A percentile compares a stretch with the other conserved stretches of the same genome.
phyloP scores from a whole-genome alignment of 2,113 vertebrate species.

The Sebastes schlegelii region DNA sequence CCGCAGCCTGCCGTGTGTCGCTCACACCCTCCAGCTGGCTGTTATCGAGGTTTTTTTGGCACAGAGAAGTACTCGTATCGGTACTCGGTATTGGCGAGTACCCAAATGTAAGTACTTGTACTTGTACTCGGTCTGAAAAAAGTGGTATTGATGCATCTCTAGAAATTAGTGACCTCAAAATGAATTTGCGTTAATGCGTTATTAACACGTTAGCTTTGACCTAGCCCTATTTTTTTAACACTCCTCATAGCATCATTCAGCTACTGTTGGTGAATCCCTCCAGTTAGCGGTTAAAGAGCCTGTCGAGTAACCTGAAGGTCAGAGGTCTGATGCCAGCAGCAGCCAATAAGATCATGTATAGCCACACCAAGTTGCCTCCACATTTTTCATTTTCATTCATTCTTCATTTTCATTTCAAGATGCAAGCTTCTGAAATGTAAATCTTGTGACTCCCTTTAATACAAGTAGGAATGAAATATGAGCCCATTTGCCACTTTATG shows the following conservation, averaged over 20 bases:
- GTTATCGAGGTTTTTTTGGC: too few relatives aligned
- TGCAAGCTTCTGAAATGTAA: too few relatives aligned
- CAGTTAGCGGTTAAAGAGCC: slow-evolving; percentile 6
- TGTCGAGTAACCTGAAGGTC: background rate
- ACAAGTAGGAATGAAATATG: background rate
- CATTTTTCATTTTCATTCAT: background rate
- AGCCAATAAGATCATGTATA: fast-evolving
- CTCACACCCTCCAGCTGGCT: too few relatives aligned
- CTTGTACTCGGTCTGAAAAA: too few relatives aligned
- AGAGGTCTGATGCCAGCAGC: background rate
- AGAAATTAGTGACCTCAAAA: too few relatives aligned
- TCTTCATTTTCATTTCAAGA: background rate
- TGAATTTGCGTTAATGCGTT: too few relatives aligned
- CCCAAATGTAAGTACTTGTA: too few relatives aligned
- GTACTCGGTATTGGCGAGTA: too few relatives aligned
- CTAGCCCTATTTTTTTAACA: slow-evolving; percentile 31
- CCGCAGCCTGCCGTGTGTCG: too few relatives aligned
- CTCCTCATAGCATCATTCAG: slow-evolving; percentile 22
- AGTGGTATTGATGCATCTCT: too few relatives aligned
- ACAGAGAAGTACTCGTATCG: too few relatives aligned
- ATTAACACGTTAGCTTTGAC: too few relatives aligned
- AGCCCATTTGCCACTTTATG: slow-evolving; percentile 3
- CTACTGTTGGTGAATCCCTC: slow-evolving; percentile 25
- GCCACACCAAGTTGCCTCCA: background rate
- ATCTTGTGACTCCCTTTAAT: background rate